Percentiles rank a stretch among this genome's conserved stretches.
These are phyloP conservation scores for Chelidonichthys spinosus DNA, from an alignment of 2,797 vertebrate genomes.

Conservation along the genomic window DNA sequence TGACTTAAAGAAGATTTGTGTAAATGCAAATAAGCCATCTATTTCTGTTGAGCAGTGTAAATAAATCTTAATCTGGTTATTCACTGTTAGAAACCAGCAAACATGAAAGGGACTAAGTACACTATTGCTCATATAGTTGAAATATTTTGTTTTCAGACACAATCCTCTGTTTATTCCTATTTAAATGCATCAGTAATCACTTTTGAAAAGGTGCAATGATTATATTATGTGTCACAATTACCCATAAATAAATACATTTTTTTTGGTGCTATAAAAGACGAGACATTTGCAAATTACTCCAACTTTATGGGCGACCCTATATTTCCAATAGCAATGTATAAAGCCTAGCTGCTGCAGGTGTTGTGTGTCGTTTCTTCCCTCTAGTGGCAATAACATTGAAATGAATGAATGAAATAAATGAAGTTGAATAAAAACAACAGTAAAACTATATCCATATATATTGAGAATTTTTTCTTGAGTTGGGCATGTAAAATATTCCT, in stretches of 20 bases:
- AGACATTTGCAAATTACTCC: too few relatives aligned
- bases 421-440: neutral
- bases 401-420: too few relatives aligned
- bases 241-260: too few relatives aligned
- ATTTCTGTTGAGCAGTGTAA: conserved; percentile 4
- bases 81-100: conserved; percentile 1
- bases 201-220: too few relatives aligned
- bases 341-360: neutral
- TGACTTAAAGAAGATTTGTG: neutral
- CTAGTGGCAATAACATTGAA: conserved; percentile 5
- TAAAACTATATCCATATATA: neutral
- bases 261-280: too few relatives aligned
- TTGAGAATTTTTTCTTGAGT: neutral
- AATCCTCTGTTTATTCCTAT: too few relatives aligned
- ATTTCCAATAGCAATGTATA: neutral
- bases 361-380: conserved; percentile 1
- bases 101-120: neutral
- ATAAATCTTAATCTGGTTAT: neutral
- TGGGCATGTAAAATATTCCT: neutral
- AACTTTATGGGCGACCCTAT: too few relatives aligned
- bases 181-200: too few relatives aligned
- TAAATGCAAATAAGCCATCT: neutral
- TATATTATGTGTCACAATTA: too few relatives aligned
- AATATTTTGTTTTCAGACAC: too few relatives aligned
- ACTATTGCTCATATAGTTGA: too few relatives aligned